phyloP scores from a whole-genome alignment of 1,140 invertebrate genomes.

The Penaeus chinensis region DNA sequence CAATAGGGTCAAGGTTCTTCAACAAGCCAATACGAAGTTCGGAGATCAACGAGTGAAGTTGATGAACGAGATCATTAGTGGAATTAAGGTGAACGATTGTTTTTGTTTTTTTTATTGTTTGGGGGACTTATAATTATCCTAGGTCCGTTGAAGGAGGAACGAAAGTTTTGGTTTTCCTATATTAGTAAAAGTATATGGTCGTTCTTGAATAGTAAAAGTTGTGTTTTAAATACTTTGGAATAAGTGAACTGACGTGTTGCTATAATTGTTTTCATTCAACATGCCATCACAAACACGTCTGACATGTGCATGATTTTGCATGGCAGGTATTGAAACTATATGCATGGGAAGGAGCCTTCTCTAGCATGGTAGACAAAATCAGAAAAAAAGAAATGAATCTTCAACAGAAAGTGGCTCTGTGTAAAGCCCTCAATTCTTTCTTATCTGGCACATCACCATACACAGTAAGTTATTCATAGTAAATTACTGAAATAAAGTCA shows the following conservation, averaged over 20 bases:
- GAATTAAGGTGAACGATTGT: slow-evolving; percentile 82
- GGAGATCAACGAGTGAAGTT: slow-evolving; percentile 92
- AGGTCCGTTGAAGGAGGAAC: too few relatives aligned
- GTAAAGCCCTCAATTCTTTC: slow-evolving; percentile 81
- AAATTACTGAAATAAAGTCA: too few relatives aligned
- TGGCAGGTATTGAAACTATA: slow-evolving; percentile 66
- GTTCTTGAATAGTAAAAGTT: too few relatives aligned
- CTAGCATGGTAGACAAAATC: slow-evolving; percentile 67
- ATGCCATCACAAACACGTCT: too few relatives aligned
- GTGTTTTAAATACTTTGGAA: too few relatives aligned
- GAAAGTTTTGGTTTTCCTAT: too few relatives aligned
- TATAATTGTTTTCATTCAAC: too few relatives aligned
- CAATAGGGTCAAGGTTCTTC: slow-evolving; percentile 78
- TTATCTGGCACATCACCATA: slow-evolving; percentile 96
- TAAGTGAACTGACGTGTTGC: too few relatives aligned
- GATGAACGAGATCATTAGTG: slow-evolving; percentile 94
- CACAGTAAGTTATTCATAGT: slow-evolving; percentile 77
- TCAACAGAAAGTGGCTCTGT: slow-evolving; percentile 69
- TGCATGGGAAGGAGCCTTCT: slow-evolving; percentile 70
- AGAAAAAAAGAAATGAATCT: slow-evolving; percentile 69
- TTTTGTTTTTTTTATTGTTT: not conserved
- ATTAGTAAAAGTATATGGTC: too few relatives aligned
- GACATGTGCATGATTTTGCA: not conserved
- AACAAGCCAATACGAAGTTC: slow-evolving; percentile 89
- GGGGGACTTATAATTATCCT: too few relatives aligned